Evolutionary conservation across 2,888 invertebrate genomes (phyloP), one percentile per base, ranked within the genome.

Genomic region (Melieria picta): DNA sequence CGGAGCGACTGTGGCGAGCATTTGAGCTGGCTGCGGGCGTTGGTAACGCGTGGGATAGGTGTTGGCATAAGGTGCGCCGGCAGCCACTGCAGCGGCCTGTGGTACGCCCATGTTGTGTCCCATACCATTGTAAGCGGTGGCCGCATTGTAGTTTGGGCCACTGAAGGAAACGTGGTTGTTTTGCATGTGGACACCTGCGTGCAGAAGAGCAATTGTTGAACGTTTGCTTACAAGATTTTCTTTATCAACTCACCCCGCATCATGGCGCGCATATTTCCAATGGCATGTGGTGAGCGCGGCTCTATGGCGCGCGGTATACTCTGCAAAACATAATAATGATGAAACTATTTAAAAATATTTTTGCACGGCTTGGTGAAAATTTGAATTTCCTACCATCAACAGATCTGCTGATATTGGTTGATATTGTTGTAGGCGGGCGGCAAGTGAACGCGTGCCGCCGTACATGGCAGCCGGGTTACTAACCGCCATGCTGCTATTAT

Each of bases 361-460:
- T 13, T 42, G 7, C 7, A 2, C 7, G 9, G 9, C 43, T 60
- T 16, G 7, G 6, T 47, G 47, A 43, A 56, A 46, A 4, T 10
- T 10, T n/a, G 46, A 52, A 48, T 10, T 65, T 72, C 71, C 74
- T 72, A 75, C 75, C 70, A 73, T 69, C 30, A 75, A 71, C 56
- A 75, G 72, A 43, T 73, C 42, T 76, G 78, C 57, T 79, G 76
- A n/a, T n/a, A n/a, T n/a, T 45, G 77, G 57, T 30, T 84, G 84
- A 70, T 79, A 77, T 69, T 82, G 80, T 62, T 84, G 80, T 9
- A 83, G 72, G 45, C 83, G 79, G 43, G 81, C 79, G 4, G 84
- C 69, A 5, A 82, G 70, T 7, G 83, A 82, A 13, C 78, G 77
- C 4, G 62, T 72, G 65, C 47, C 56, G 11, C 52, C 55, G 52